Evolutionary conservation across 1,140 invertebrate species (phyloP).

Genomic region (Penaeus indicus): DNA sequence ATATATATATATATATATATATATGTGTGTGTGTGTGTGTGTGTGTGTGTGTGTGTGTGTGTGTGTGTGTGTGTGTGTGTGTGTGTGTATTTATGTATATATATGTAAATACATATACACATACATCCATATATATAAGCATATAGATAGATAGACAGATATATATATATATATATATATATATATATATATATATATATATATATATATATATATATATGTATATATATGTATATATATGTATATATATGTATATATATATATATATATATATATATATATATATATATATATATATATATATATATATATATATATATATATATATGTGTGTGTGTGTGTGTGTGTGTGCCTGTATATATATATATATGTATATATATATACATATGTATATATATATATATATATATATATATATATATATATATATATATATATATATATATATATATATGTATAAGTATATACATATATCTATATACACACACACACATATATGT

Average conservation of each 20-base stretch:
- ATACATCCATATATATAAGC: no score
- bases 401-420: no score
- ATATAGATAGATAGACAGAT: neutral
- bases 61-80: no score
- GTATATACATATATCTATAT: neutral
- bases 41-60: no score
- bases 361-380: neutral
- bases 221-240: neutral
- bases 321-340: neutral
- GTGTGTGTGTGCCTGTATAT: neutral
- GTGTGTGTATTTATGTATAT: no score
- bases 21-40: no score
- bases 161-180: neutral
- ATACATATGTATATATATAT: neutral
- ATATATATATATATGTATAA: neutral
- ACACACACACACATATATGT: neutral
- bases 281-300: conserved; percentile 6
- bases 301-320: neutral
- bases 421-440: no score
- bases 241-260: neutral
- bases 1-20: no score
- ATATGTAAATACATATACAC: no score
- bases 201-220: neutral
- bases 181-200: neutral
- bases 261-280: neutral